Evolutionary conservation across 35 echinoderm and acorn worm species (phyloP).

Genomic region (Heliocidaris tuberculata): DNA sequence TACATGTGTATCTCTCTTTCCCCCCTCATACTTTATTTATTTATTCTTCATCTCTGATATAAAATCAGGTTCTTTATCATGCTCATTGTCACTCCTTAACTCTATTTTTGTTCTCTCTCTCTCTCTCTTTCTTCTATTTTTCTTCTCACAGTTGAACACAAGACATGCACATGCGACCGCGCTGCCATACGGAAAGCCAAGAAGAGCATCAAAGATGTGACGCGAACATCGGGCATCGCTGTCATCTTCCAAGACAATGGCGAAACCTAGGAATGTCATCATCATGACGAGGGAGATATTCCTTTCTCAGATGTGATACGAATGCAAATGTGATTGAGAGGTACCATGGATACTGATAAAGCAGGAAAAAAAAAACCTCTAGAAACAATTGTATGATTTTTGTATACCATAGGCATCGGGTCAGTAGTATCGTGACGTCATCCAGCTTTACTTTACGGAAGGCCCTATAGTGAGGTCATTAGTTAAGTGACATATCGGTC

Average conservation of each 20-base stretch:
- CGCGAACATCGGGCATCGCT: constrained; percentile 5
- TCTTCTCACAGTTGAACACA: not conserved
- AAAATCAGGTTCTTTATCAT: too few relatives aligned
- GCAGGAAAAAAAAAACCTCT: not conserved
- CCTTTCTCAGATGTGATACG: too few relatives aligned
- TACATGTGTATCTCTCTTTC: too few relatives aligned
- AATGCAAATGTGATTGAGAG: too few relatives aligned
- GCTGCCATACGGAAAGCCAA: not conserved
- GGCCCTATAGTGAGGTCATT: too few relatives aligned
- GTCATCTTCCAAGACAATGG: constrained; percentile 18
- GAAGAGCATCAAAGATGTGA: constrained; percentile 23
- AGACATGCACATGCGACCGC: constrained; percentile 24
- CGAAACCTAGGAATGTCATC: not conserved
- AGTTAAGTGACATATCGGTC: too few relatives aligned
- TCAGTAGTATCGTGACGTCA: not conserved
- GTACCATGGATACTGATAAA: not conserved
- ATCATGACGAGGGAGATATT: too few relatives aligned
- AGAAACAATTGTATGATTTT: not conserved
- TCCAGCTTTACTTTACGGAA: too few relatives aligned
- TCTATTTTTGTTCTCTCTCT: not conserved
- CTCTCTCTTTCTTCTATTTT: not conserved
- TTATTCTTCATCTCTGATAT: too few relatives aligned
- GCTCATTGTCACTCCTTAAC: too few relatives aligned
- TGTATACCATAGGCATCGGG: not conserved
- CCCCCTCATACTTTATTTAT: too few relatives aligned